Percentiles rank a stretch among this genome's conserved stretches.
These are phyloP conservation scores for Fratercula arctica DNA, from an alignment of 2,797 vertebrate genomes.

Conservation along the genomic window DNA sequence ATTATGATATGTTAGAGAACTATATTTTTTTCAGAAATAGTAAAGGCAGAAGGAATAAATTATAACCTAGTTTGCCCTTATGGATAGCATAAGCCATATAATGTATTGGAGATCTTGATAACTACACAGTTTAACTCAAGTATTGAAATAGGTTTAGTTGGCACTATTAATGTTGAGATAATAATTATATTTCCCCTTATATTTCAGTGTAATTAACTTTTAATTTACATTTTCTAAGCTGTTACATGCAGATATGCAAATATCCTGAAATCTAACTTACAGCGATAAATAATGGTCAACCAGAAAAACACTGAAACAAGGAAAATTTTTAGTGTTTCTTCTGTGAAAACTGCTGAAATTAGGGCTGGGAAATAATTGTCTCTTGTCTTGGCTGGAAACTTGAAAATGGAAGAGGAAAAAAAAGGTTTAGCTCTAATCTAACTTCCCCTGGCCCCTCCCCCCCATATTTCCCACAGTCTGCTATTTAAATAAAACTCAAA, in stretches of 20 bases:
- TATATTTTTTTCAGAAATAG: background rate
- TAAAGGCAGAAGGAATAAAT: background rate
- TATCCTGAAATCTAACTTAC: background rate
- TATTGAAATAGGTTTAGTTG: background rate
- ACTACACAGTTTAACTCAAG: background rate
- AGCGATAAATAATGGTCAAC: background rate
- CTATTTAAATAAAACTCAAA: background rate
- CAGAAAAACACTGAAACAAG: background rate
- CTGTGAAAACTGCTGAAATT: background rate
- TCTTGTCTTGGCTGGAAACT: background rate
- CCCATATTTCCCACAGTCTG: background rate
- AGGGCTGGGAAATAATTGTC: background rate
- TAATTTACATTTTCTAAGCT: background rate
- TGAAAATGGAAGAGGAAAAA: background rate
- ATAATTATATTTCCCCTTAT: background rate
- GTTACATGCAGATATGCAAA: background rate
- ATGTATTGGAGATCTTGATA: background rate
- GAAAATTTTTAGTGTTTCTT: background rate
- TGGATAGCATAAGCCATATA: background rate
- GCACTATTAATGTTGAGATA: background rate
- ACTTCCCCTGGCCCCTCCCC: too few relatives aligned
- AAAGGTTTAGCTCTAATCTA: background rate
- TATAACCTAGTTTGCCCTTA: background rate
- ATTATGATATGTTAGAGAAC: background rate
- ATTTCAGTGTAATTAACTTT: conserved; percentile 31